phyloP scores from a whole-genome alignment of 1,140 invertebrate genomes.

The Octopus sinensis region DNA sequence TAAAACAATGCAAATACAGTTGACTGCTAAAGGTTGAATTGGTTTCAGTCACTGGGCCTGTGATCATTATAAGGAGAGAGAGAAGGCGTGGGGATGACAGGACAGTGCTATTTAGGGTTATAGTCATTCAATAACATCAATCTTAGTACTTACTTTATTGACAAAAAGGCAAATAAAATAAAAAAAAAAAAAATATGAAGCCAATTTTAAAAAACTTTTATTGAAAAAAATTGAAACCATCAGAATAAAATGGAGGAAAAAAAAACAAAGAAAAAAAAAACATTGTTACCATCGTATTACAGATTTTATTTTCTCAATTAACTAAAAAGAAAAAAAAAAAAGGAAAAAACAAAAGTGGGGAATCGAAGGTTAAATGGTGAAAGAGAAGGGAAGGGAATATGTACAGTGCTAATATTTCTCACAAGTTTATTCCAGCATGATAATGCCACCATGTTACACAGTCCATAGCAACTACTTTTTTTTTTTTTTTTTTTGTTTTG shows the following conservation, averaged over 20 bases:
- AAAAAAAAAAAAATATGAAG: neutral
- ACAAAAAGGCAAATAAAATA: no score
- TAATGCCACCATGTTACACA: neutral
- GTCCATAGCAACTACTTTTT: neutral
- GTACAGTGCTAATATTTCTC: slow-evolving; percentile 3
- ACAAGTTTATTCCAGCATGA: neutral
- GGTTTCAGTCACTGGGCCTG: no score
- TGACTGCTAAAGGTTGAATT: no score
- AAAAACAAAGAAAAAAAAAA: neutral
- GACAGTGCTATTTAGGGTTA: no score
- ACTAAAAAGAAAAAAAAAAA: neutral
- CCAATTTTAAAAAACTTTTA: neutral
- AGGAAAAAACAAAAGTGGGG: neutral
- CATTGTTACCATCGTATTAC: neutral
- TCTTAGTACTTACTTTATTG: no score
- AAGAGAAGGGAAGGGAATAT: neutral
- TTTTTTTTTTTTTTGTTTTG: neutral
- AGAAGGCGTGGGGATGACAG: no score
- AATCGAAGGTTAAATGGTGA: neutral
- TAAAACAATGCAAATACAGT: no score
- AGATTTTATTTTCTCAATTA: neutral
- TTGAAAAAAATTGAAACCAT: neutral
- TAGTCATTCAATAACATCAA: no score
- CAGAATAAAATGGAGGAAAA: neutral
- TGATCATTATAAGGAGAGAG: no score